A percentile compares a stretch with the other conserved stretches of the same genome.
These are phyloP conservation scores for Bothrops alternatus DNA, from an alignment of 2,797 vertebrate genomes.

Conservation along the genomic window DNA sequence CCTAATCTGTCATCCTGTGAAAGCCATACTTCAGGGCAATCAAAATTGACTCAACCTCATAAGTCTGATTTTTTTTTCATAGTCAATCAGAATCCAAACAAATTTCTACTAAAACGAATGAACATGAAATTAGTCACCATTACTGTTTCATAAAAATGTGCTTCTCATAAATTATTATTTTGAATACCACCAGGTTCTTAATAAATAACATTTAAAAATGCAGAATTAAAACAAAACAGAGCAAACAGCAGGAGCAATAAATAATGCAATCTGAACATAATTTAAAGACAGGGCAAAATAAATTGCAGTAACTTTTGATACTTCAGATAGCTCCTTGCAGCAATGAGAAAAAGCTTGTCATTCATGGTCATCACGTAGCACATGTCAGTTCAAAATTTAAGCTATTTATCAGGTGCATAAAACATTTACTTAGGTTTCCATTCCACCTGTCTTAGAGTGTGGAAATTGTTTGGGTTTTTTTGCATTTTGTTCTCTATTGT, in stretches of 20 bases:
- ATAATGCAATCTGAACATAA: not conserved
- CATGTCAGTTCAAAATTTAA: not conserved
- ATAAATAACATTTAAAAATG: not conserved
- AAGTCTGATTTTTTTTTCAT: not conserved
- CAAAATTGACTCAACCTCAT: not conserved
- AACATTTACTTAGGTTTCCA: not conserved
- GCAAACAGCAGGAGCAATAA: not conserved
- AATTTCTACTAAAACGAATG: not conserved
- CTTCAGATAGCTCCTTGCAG: not conserved
- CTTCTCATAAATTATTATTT: not conserved
- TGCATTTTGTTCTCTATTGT: not conserved
- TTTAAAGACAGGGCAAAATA: not conserved
- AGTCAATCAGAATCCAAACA: not conserved
- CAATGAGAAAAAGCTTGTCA: not conserved
- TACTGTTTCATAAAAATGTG: not conserved
- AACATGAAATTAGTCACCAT: not conserved
- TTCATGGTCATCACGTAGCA: not conserved
- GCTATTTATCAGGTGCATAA: not conserved
- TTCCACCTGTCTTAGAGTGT: not conserved
- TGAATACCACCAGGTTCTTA: not conserved
- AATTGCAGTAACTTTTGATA: not conserved
- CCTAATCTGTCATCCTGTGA: not conserved
- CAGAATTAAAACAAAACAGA: not conserved
- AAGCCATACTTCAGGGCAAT: not conserved
- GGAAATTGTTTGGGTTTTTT: not conserved